Evolutionary conservation across 1,140 invertebrate genomes (phyloP).

Genomic region (Eumaeus atala): DNA sequence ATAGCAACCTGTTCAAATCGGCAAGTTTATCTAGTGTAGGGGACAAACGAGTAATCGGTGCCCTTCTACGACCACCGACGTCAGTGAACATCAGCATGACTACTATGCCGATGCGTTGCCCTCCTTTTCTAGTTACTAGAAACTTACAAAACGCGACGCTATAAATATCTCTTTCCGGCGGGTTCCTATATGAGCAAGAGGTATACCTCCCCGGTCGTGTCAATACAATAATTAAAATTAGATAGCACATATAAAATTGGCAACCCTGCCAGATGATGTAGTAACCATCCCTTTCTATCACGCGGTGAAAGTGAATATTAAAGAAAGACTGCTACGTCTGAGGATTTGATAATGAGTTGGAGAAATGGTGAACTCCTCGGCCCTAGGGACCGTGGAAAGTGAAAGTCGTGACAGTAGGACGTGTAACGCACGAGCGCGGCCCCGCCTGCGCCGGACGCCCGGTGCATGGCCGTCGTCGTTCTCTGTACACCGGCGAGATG

Average conservation of each 20-base stretch:
- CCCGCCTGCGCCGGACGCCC: conserved; percentile 3
- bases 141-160: no score
- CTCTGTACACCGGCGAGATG: no score
- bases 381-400: conserved; percentile 37
- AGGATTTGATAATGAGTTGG: conserved; percentile 41
- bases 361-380: conserved; percentile 40
- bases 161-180: no score
- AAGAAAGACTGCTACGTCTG: conserved; percentile 31
- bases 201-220: no score
- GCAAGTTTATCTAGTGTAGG: no score
- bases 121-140: no score
- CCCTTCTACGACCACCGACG: no score
- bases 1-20: no score
- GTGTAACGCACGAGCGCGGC: conserved; percentile 24
- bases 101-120: no score
- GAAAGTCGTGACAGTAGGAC: conserved; percentile 33
- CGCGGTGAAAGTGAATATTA: conserved; percentile 32
- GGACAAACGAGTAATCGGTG: no score
- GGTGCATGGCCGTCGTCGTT: neutral
- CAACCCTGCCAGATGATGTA: conserved; percentile 16
- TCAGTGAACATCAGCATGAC: no score
- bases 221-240: neutral
- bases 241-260: neutral
- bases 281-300: conserved; percentile 29
- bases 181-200: no score